Conservation (phyloP, 2,113 vertebrate species). For the Neogale vison region DNA sequence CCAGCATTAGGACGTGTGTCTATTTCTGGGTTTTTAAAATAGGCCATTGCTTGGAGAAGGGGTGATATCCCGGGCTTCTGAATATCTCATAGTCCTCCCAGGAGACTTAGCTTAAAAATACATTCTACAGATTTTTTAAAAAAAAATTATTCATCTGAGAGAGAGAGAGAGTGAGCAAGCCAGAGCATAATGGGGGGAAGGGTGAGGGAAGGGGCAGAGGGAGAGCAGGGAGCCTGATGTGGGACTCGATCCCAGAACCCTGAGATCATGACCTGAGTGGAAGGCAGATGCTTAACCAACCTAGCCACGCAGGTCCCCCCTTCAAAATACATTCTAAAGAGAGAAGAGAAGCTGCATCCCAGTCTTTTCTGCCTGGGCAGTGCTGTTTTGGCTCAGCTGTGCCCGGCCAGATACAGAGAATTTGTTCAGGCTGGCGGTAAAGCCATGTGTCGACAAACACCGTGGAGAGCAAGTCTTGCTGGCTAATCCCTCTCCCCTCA, state of each 20-base stretch:
- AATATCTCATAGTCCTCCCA: neutral
- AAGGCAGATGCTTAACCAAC: too few relatives aligned
- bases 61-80: neutral
- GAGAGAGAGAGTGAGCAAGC: too few relatives aligned
- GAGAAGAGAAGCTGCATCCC: neutral
- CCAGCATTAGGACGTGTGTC: neutral
- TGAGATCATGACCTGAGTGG: too few relatives aligned
- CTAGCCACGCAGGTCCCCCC: too few relatives aligned
- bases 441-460: neutral
- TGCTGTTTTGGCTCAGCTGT: neutral
- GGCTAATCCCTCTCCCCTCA: accelerated
- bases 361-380: neutral
- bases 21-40: neutral
- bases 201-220: too few relatives aligned
- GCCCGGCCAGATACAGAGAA: neutral
- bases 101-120: neutral
- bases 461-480: neutral
- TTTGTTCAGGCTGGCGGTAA: neutral
- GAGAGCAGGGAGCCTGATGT: too few relatives aligned
- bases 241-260: too few relatives aligned
- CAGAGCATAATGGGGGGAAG: too few relatives aligned
- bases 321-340: neutral
- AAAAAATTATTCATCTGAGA: too few relatives aligned
- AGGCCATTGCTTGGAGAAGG: neutral
- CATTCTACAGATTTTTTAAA: too few relatives aligned